Conservation (phyloP, 2,113 vertebrate species). For the Sarotherodon lohbergeri region DNA sequence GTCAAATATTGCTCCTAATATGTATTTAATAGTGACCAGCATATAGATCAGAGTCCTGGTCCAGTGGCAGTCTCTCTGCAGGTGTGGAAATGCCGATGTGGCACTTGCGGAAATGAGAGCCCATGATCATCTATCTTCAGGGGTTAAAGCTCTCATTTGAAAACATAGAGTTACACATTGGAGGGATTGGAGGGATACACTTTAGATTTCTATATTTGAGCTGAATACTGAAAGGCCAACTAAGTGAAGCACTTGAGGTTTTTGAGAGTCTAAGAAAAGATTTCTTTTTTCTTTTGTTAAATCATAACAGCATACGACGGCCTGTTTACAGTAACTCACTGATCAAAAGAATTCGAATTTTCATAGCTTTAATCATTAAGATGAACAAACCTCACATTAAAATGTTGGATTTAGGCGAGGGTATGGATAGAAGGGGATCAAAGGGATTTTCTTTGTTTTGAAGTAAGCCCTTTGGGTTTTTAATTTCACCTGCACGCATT, state of each 20-base stretch:
- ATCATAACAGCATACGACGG: background rate
- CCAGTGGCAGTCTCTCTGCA: background rate
- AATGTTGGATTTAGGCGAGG: background rate
- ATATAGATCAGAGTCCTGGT: background rate
- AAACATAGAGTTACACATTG: background rate
- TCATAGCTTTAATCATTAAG: background rate
- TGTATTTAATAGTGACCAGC: slow-evolving; percentile 10
- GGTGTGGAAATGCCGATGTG: background rate
- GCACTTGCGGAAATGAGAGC: background rate
- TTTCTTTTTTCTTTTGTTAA: background rate
- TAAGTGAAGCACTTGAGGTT: background rate
- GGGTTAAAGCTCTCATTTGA: slow-evolving; percentile 10
- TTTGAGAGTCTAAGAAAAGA: background rate
- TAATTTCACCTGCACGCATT: slow-evolving; percentile 1
- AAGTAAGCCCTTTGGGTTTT: background rate
- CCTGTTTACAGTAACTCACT: background rate
- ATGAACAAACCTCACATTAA: background rate
- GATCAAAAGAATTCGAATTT: slow-evolving; percentile 17
- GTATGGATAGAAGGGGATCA: slow-evolving; percentile 7
- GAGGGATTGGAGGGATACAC: background rate
- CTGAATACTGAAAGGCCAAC: background rate
- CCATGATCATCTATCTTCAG: background rate
- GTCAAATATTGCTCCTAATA: slow-evolving; percentile 13
- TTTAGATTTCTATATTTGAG: background rate
- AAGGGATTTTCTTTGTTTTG: slow-evolving; percentile 15